Evolutionary conservation across 2,888 invertebrate species (phyloP).

Genomic region (Lottia scabra): DNA sequence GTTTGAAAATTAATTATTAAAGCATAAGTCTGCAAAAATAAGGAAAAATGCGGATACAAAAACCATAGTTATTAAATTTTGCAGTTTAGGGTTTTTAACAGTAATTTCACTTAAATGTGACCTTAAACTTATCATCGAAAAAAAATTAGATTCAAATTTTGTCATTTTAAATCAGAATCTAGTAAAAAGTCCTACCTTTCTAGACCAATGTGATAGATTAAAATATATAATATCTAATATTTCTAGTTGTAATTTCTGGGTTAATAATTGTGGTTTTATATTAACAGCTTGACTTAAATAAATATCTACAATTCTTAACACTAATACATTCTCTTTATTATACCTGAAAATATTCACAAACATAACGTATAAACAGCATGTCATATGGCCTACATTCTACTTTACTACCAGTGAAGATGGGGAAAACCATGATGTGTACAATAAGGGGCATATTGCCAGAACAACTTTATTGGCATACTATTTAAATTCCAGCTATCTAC

Average conservation of each 20-base stretch:
- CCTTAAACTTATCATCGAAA: not conserved
- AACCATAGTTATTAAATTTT: no score
- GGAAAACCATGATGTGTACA: no score
- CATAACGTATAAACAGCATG: not conserved
- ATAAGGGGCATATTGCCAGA: no score
- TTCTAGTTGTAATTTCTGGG: slow-evolving; percentile 53
- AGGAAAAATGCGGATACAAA: not conserved
- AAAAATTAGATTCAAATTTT: not conserved
- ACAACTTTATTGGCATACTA: no score
- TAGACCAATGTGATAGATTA: slow-evolving; percentile 79
- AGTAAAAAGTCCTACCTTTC: slow-evolving; percentile 72
- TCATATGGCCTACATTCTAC: not conserved
- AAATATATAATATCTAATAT: slow-evolving; percentile 73
- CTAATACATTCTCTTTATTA: slow-evolving; percentile 41
- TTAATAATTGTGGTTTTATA: slow-evolving; percentile 32
- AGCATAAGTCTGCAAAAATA: no score
- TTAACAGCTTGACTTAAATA: slow-evolving; percentile 48
- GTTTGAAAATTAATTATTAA: no score
- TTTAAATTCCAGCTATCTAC: no score
- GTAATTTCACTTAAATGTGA: no score
- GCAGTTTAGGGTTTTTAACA: no score
- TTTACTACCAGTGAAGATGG: no score
- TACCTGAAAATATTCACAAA: slow-evolving; percentile 40
- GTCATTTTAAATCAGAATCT: not conserved
- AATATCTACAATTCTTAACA: slow-evolving; percentile 58